Evolutionary conservation across 1,140 invertebrate species (phyloP), one percentile per base, ranked within the genome.

Genomic region (Hyposmocoma kahamanoa): DNA sequence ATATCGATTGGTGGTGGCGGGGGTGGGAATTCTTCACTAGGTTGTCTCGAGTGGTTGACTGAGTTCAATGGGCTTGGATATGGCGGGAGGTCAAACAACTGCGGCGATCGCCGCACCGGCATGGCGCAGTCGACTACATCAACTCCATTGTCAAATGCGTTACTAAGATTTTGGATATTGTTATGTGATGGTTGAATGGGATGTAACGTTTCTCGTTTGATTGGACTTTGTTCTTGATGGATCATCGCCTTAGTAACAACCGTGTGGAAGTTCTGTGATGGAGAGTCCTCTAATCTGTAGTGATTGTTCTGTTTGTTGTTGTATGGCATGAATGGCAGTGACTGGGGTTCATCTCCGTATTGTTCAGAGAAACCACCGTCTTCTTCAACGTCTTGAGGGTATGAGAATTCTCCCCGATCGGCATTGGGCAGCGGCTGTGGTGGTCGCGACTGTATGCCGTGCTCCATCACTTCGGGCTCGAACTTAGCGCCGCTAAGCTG

Each of bases 11-110:
- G 92, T 0, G 94, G 91, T 1, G 95, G 95, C 22, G 95, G 95
- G 15, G 94, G 94, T 24, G 94, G 95, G 62, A 96, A 96, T 59
- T 96, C 95, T 82, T 96, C 94, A 80, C 94, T 96, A 0, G 92
- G 89, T 78, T 96, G 94, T 47, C 94, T 88, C 1, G 94, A 96
- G 71, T 96, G 94, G 28, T 91, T 89, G 0, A 89, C 90, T 1
- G 93, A 94, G 57, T 89, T 89, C 44, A 91, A 88, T 1, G 93
- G 90, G 59, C 91, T 92, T 0, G 94, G 94, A 75, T 95, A 96
- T 0, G 94, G 94, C 1, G 93, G 93, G 24, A 95, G 86, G 26
- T 93, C 91, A 50, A 88, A 72, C 61, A 81, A 71, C 53, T 72
- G 77, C 3, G 78, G 79, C 2, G 82, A 82, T 53, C 71, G 68